phyloP scores from a whole-genome alignment of 2,797 vertebrate genomes.

The Spinus pinus region DNA sequence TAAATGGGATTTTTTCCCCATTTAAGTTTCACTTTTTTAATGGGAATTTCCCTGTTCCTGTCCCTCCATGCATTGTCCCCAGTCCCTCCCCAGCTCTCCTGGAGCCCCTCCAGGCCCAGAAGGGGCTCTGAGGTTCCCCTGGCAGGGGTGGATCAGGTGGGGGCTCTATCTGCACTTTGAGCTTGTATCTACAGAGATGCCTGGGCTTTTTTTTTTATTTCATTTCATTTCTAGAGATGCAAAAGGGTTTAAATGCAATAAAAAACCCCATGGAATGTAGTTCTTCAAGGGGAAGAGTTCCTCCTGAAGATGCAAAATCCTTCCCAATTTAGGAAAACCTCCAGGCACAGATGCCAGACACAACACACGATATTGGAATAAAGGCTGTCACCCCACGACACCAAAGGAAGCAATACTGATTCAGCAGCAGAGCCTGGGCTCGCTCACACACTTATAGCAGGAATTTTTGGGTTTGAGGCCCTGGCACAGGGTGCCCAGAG shows the following conservation, averaged over 20 bases:
- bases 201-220: not conserved
- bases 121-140: not conserved
- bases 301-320: not conserved
- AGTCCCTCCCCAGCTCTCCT: not conserved
- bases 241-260: not conserved
- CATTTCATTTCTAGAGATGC: not conserved
- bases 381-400: too few relatives aligned
- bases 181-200: fast-evolving
- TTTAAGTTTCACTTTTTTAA: too few relatives aligned
- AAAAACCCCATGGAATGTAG: not conserved
- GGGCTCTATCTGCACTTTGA: not conserved
- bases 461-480: not conserved
- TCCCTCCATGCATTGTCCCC: too few relatives aligned
- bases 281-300: not conserved
- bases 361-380: too few relatives aligned
- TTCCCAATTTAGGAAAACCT: not conserved
- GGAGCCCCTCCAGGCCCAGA: not conserved
- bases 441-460: not conserved
- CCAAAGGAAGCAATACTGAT: not conserved
- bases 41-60: too few relatives aligned
- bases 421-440: not conserved
- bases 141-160: not conserved
- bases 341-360: too few relatives aligned
- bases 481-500: too few relatives aligned
- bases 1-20: too few relatives aligned